Conservation (phyloP, 2,797 vertebrate genomes). For the Pseudomugil gertrudae region DNA sequence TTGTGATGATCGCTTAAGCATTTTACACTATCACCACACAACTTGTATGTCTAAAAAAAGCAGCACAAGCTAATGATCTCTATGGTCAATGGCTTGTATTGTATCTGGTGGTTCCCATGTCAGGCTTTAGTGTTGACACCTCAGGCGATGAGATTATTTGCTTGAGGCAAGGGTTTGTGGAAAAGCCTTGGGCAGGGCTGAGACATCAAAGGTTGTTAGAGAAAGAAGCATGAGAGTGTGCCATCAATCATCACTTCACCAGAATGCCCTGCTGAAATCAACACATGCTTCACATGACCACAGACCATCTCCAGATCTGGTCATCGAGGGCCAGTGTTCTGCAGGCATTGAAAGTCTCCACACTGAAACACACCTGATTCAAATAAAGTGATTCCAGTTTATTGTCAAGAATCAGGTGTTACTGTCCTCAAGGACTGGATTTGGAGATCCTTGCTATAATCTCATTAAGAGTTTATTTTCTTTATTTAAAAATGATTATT, state of each 20-base stretch:
- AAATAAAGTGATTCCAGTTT: too few species aligned
- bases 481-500: too few species aligned
- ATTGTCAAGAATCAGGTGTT: too few species aligned
- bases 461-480: conserved; percentile 2
- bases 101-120: conserved; percentile 39
- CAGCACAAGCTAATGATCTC: conserved; percentile 44
- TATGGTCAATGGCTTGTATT: conserved; percentile 48
- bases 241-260: conserved; percentile 48
- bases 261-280: conserved; percentile 32
- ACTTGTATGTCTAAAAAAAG: conserved; percentile 16
- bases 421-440: too few species aligned
- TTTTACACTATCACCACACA: background rate
- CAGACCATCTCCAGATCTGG: too few species aligned
- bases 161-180: conserved; percentile 65
- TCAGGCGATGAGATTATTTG: conserved; percentile 54
- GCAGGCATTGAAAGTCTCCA: too few species aligned
- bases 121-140: conserved; percentile 17
- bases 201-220: conserved; percentile 61
- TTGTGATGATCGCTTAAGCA: conserved; percentile 13
- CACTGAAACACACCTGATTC: too few species aligned
- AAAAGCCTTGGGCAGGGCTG: conserved; percentile 58
- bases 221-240: conserved; percentile 20
- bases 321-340: too few species aligned
- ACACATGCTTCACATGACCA: conserved; percentile 26
- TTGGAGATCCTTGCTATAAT: too few species aligned